Base-by-base conservation (phyloP, 2,113 vertebrate genomes). In the Cynoglossus semilaevis region DNA sequence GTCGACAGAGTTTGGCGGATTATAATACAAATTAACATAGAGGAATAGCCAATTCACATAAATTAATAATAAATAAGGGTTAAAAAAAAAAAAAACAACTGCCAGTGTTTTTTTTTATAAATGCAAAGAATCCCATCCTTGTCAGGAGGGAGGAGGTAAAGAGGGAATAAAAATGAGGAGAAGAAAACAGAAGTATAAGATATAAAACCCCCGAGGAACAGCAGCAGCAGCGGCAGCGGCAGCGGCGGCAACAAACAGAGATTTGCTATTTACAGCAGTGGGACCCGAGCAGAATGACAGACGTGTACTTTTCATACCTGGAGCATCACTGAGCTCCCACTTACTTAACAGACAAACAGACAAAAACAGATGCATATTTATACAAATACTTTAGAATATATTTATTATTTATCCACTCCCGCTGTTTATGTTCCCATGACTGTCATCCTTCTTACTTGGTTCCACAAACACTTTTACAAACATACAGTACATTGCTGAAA, bases 241-340 rank as follows among this genome's bases (percentile, higher is more conserved):
- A n/a, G n/a, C n/a, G n/a, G n/a, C n/a, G n/a, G n/a, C 22, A 29
- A 29, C 22, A 29, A 29, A 58, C 47, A 65, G 54, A 82, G 73
- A 80, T 58, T 65, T 85, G 22, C 82, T 90, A 86, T 89, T 86
- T 86, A 84, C 85, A 85, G 78, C 81, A 77, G 78, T 41, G 71
- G 78, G 78, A 80, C 79, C 64, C 66, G 64, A 80, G 69, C 69
- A 48, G 42, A 83, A 72, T 85, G 82, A 86, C 81, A 87, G 72
- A 54, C 77, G 72, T 81, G 76, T 61, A 64, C 60, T 70, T 63
- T 70, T 63, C 57, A 45, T 63, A 85, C 76, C 70, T 72, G 64
- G 55, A 82, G 72, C 72, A 43, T 51, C 68, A 50, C 69, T 53
- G 40, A 16, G 17, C 63, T 59, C 63, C 57, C 70, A 53, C 43